Conservation (phyloP, 2,797 vertebrate genomes). For the Lutjanus argentimaculatus region DNA sequence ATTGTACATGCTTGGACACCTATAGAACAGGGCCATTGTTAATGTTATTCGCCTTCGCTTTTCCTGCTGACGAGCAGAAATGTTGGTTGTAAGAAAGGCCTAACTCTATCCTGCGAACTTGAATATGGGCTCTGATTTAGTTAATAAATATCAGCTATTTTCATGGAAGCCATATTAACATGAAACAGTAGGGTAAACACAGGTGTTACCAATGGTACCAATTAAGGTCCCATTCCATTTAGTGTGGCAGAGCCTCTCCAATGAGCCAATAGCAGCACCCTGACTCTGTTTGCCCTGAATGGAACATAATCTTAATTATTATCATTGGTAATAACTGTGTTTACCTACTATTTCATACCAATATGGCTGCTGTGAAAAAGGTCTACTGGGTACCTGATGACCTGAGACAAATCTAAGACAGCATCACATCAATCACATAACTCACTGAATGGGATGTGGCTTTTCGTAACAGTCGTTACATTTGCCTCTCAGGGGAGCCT, state of each 20-base stretch:
- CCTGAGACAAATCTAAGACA: background rate
- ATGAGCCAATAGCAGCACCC: no score
- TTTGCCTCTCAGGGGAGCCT: slow-evolving; percentile 29
- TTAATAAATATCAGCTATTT: background rate
- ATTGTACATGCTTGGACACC: background rate
- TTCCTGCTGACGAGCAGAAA: background rate
- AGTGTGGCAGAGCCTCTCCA: no score
- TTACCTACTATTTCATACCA: no score
- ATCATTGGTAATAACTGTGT: no score
- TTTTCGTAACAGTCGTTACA: slow-evolving; percentile 13
- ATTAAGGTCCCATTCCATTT: no score
- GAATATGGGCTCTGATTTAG: background rate
- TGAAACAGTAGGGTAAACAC: no score
- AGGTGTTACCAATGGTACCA: no score
- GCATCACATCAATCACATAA: background rate
- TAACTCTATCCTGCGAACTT: background rate
- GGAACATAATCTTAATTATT: no score
- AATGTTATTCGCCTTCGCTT: background rate
- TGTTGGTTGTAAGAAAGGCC: background rate
- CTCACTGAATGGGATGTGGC: background rate
- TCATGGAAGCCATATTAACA: no score
- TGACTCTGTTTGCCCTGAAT: no score
- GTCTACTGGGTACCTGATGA: background rate
- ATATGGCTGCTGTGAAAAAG: no score
- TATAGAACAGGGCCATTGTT: background rate